Base-by-base conservation (phyloP, 2,797 vertebrate genomes). In the Sebastolobus altivelis region DNA sequence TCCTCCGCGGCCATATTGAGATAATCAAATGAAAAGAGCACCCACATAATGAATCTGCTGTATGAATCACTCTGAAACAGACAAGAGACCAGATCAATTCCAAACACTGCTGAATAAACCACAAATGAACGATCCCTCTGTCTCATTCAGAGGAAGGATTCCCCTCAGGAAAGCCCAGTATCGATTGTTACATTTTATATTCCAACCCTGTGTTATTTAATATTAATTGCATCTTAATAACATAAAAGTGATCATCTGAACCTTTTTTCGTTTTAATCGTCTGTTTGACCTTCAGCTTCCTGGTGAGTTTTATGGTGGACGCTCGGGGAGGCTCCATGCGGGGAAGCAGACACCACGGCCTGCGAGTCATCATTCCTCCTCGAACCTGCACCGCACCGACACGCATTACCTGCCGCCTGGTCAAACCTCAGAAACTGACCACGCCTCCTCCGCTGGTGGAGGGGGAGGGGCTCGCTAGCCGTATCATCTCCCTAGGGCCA, bases 301-400 rank as follows among this genome's bases (percentile, higher is more conserved):
- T 99, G 90, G 99, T 99, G 85, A 99, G 98, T 89, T 99, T 99
- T 90, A 99, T 99, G 99, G 99, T 99, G 63, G 99, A 99, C 0
- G 99, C 99, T 11, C 97, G 99, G 0, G 99, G 99, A 0, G 99
- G 98, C 31, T 99, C 98, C 78, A 99, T 99, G 98, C 93, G 98
- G 40, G 99, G 98, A 67, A 99, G 98, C 87, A 95, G 99, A 38
- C 98, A 99, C 89, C 97, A 99, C 0, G 98, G 98, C 22, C 95
- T 99, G 59, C 94, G 98, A 0, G 98, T 99, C 29, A 96, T 99
- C 83, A 97, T 99, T 85, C 99, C 98, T 0, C 98, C 98, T 0
- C 96, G 98, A 0, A 98, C 97, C 3, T 99, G 98, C 0, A 97
- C 97, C 0, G 98, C 98, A 0, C 99, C 99, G 0, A 99, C 98